Percentiles rank a stretch among this genome's conserved stretches.
Conservation (phyloP, 1,140 invertebrate species). For the Zaprionus lachaisei region DNA sequence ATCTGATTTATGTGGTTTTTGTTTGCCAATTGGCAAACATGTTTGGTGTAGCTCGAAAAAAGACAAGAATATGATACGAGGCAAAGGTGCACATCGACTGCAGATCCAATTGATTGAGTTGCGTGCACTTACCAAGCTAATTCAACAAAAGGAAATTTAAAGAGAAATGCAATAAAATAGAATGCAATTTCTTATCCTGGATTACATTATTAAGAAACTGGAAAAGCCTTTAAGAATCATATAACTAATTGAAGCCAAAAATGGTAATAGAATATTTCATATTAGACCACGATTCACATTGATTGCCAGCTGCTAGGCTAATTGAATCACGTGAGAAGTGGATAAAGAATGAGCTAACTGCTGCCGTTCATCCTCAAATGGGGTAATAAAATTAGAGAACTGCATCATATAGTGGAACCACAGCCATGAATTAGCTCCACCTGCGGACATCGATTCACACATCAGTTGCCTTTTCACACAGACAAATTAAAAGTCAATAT, state of each 20-base stretch:
- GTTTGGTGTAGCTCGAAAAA: constrained; percentile 37
- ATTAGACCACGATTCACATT: not conserved
- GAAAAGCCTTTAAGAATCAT: no score
- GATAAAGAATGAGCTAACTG: constrained; percentile 23
- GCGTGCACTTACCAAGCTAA: not conserved
- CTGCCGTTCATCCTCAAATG: constrained; percentile 1
- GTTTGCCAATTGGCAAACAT: constrained; percentile 67
- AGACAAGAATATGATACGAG: constrained; percentile 3
- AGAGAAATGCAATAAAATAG: not conserved
- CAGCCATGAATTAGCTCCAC: constrained; percentile 28
- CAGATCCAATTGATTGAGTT: not conserved
- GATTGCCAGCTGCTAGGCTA: constrained; percentile 5
- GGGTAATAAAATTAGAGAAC: constrained; percentile 36
- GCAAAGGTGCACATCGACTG: not conserved
- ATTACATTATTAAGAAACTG: no score
- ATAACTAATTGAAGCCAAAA: no score
- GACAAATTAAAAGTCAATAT: constrained; percentile 75
- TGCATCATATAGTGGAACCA: not conserved
- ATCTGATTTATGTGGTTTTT: constrained; percentile 62
- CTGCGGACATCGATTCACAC: constrained; percentile 23
- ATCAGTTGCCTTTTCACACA: constrained; percentile 31
- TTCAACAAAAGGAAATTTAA: not conserved
- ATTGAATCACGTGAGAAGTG: constrained; percentile 14
- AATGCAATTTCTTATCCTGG: no score
- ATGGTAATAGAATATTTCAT: not conserved